Conservation (phyloP, 1,140 invertebrate genomes). For the Drosophila parvula region DNA sequence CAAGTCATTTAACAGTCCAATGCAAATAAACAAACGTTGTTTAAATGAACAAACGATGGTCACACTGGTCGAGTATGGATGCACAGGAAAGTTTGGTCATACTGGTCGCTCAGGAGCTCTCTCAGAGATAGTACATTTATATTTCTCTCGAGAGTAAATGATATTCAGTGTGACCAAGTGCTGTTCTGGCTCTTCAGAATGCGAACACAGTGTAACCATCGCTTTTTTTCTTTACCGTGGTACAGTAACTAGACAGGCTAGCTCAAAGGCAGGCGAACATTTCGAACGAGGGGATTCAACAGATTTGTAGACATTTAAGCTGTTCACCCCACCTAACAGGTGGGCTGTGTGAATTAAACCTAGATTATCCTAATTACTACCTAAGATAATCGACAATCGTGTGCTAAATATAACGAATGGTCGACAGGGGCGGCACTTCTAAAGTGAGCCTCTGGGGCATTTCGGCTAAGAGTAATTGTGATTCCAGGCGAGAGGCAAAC, state of each 20-base stretch:
- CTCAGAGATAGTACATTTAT: too few species aligned
- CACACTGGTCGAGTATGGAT: not conserved
- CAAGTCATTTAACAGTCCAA: too few species aligned
- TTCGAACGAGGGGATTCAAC: constrained; percentile 10
- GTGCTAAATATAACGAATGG: constrained; percentile 38
- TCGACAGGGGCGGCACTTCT: constrained; percentile 28
- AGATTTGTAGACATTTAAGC: constrained; percentile 37
- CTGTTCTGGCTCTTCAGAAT: too few species aligned
- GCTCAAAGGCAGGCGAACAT: not conserved
- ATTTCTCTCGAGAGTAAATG: not conserved
- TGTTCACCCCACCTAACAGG: constrained; percentile 22
- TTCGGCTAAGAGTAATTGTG: constrained; percentile 40
- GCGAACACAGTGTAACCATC: not conserved
- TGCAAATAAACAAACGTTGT: too few species aligned
- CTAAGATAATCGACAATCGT: constrained; percentile 55
- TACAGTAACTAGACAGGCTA: constrained; percentile 3
- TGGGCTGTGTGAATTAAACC: constrained; percentile 8
- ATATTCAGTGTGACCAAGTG: not conserved
- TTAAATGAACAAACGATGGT: not conserved
- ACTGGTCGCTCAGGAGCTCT: not conserved
- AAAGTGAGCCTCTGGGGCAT: constrained; percentile 28
- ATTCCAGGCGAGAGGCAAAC: constrained; percentile 36
- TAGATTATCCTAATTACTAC: constrained; percentile 39
- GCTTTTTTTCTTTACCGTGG: not conserved
- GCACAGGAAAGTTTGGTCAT: too few species aligned